phyloP scores from a whole-genome alignment of 2,797 vertebrate genomes.

The Sebastes itinus region DNA sequence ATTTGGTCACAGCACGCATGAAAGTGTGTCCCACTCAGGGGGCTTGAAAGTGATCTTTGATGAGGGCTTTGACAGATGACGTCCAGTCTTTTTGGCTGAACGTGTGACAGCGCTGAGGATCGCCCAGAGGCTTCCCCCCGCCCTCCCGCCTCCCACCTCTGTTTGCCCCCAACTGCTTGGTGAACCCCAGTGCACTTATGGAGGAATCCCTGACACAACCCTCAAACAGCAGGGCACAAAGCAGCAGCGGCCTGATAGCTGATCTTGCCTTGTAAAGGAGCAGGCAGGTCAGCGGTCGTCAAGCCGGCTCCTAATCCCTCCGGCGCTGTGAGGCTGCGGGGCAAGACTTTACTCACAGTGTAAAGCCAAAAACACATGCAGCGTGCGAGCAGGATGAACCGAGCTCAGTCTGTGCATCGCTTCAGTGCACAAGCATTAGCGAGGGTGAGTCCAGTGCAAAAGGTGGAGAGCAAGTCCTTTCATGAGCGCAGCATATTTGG shows the following conservation, averaged over 20 bases:
- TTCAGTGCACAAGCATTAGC: neutral
- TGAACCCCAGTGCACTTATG: constrained; percentile 79
- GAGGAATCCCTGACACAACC: constrained; percentile 81
- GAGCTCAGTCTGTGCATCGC: neutral
- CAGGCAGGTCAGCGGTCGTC: constrained; percentile 73
- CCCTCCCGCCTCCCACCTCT: constrained; percentile 19
- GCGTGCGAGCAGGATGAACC: neutral
- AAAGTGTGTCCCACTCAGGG: constrained; percentile 56
- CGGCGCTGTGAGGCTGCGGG: constrained; percentile 41
- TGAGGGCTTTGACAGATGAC: constrained; percentile 77
- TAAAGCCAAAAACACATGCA: constrained; percentile 57
- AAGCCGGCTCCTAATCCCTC: constrained; percentile 65
- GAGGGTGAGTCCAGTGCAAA: neutral
- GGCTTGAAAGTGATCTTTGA: constrained; percentile 73
- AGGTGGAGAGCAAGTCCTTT: constrained; percentile 8
- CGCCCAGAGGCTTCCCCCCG: constrained; percentile 47
- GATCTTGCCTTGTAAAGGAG: constrained; percentile 79
- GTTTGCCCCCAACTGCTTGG: constrained; percentile 73
- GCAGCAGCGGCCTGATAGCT: constrained; percentile 73
- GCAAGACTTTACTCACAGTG: constrained; percentile 48
- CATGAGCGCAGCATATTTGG: constrained; percentile 16
- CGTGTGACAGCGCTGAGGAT: constrained; percentile 40
- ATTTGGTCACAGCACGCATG: constrained; percentile 75
- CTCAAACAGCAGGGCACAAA: constrained; percentile 85
- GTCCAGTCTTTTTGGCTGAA: constrained; percentile 51